These are phyloP conservation scores for Andrena bucephala DNA, from an alignment of 2,888 invertebrate genomes.

Conservation along the genomic window DNA sequence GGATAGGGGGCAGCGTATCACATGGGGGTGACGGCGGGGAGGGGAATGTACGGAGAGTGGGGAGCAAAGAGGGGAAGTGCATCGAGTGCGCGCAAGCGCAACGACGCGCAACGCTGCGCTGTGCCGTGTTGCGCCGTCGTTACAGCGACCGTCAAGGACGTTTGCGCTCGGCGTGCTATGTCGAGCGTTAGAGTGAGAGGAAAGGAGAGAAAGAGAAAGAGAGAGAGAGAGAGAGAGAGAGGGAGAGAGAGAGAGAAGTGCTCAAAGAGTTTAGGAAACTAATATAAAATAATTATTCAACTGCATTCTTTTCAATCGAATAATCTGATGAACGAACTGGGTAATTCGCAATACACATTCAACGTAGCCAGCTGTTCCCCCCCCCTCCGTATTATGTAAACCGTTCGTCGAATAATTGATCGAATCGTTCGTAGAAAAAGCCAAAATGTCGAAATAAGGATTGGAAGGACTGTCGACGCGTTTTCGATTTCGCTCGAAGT, in stretches of 20 bases:
- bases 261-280: conserved; percentile 17
- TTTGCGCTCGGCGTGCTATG: conserved; percentile 49
- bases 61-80: conserved; percentile 15
- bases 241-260: background rate
- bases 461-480: background rate
- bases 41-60: background rate
- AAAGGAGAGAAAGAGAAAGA: background rate
- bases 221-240: conserved; percentile 38
- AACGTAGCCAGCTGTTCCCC: background rate
- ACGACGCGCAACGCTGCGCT: conserved; percentile 57
- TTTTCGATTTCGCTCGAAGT: conserved; percentile 8
- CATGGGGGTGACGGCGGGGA: background rate
- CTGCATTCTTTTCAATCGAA: background rate
- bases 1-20: conserved; percentile 12
- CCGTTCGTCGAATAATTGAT: background rate
- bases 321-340: background rate
- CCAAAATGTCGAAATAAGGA: conserved; percentile 1
- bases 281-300: conserved; percentile 25
- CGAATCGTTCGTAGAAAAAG: background rate
- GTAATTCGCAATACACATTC: too few species aligned
- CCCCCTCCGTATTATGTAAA: conserved; percentile 10
- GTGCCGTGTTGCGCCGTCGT: conserved; percentile 58
- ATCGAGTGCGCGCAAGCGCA: conserved; percentile 58
- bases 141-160: conserved; percentile 65
- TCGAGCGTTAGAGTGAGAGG: conserved; percentile 33